Evolutionary conservation across 2,797 vertebrate species (phyloP).

Genomic region (Acanthiza pusilla): DNA sequence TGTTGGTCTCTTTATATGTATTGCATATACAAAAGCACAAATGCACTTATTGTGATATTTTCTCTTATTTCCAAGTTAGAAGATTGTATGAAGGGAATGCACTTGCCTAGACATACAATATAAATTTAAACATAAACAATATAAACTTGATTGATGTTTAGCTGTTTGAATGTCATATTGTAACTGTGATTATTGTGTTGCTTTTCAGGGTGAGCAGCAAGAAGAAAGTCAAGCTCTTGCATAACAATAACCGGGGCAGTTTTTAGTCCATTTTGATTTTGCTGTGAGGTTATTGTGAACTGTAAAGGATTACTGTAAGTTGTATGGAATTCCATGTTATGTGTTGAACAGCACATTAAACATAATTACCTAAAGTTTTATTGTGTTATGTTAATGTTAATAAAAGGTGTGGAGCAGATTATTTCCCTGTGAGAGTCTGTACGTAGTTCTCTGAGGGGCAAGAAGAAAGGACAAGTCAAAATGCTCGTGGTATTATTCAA

Average conservation of each 20-base stretch:
- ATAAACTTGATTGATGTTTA: not conserved
- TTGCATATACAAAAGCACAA: not conserved
- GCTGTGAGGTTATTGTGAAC: constrained; percentile 3
- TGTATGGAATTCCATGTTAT: not conserved
- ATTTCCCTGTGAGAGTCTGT: not conserved
- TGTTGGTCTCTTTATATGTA: not conserved
- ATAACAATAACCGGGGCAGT: not conserved
- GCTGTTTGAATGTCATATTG: not conserved
- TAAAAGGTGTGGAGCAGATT: not conserved
- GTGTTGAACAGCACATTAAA: constrained; percentile 37
- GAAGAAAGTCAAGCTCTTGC: constrained; percentile 13
- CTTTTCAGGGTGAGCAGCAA: constrained; percentile 28
- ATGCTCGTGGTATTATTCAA: not conserved
- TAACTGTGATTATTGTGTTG: constrained; percentile 10
- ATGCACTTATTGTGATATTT: not conserved
- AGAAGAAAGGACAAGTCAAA: not conserved
- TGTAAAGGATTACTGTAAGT: constrained; percentile 19
- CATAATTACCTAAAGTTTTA: not conserved
- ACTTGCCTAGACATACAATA: not conserved
- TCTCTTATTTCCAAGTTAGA: not conserved
- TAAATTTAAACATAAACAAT: not conserved
- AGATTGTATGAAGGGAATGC: not conserved
- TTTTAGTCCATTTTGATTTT: constrained; percentile 2
- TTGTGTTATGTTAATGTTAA: not conserved
- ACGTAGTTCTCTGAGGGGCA: not conserved